Percentiles rank a stretch among this genome's conserved stretches.
phyloP scores from a whole-genome alignment of 1,140 invertebrate species.

The Nephila pilipes region DNA sequence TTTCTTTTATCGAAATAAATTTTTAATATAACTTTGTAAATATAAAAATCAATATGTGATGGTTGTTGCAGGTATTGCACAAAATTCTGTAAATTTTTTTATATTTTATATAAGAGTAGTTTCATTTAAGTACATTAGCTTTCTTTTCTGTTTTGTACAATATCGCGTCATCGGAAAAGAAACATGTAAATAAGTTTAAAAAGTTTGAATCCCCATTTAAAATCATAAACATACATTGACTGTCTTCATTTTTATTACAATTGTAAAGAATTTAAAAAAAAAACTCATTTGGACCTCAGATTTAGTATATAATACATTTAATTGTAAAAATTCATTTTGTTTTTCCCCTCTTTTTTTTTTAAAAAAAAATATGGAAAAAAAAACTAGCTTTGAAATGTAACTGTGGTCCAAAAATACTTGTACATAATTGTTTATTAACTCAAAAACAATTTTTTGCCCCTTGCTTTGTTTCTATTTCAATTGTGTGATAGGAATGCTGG shows the following conservation, averaged over 20 bases:
- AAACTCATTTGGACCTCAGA: slow-evolving; percentile 19
- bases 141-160: slow-evolving; percentile 76
- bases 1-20: slow-evolving; percentile 67
- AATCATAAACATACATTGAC: slow-evolving; percentile 52
- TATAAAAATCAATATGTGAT: slow-evolving; percentile 74
- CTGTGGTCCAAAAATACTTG: slow-evolving; percentile 55
- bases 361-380: too few relatives aligned
- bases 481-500: slow-evolving; percentile 32
- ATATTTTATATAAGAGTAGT: slow-evolving; percentile 70
- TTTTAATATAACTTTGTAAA: slow-evolving; percentile 64
- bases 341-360: background rate
- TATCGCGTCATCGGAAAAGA: slow-evolving; percentile 74
- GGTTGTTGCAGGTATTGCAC: slow-evolving; percentile 73
- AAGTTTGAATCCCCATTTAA: slow-evolving; percentile 44
- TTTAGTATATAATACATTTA: slow-evolving; percentile 19
- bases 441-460: background rate
- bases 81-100: slow-evolving; percentile 75
- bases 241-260: slow-evolving; percentile 57
- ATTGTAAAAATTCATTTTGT: slow-evolving; percentile 19
- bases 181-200: slow-evolving; percentile 75
- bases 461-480: background rate
- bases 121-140: slow-evolving; percentile 74
- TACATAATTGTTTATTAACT: slow-evolving; percentile 23
- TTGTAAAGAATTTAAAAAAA: background rate
- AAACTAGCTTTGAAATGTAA: background rate